Evolutionary conservation across 1,140 invertebrate genomes (phyloP).

Genomic region (Choristoneura fumiferana): DNA sequence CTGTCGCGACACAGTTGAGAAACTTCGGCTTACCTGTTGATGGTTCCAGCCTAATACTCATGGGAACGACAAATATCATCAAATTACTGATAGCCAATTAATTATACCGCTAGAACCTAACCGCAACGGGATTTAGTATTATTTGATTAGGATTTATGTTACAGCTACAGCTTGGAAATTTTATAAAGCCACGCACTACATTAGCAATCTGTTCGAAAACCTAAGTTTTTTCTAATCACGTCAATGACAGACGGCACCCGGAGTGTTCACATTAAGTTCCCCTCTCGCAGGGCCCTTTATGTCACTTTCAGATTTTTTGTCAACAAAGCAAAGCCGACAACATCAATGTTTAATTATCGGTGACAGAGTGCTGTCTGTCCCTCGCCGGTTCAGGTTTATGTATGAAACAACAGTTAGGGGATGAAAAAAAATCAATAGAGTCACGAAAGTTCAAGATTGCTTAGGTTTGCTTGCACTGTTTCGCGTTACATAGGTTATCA

Average conservation of each 20-base stretch:
- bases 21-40: constrained; percentile 21
- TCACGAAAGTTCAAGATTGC: no score
- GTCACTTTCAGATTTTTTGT: neutral
- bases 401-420: neutral
- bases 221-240: no score
- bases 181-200: no score
- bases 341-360: constrained; percentile 12
- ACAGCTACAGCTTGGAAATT: no score
- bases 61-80: neutral
- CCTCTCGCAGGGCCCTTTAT: neutral
- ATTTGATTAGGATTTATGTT: no score
- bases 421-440: neutral
- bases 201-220: no score
- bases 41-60: constrained; percentile 7
- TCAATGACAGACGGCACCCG: constrained; percentile 1
- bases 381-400: neutral
- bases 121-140: no score
- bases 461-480: no score
- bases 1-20: constrained; percentile 35
- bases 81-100: neutral
- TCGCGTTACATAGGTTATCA: no score
- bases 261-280: neutral
- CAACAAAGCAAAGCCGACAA: neutral
- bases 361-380: neutral
- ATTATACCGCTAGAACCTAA: no score